These are phyloP conservation scores for Labrus mixtus DNA, from an alignment of 2,113 vertebrate genomes.

Conservation along the genomic window DNA sequence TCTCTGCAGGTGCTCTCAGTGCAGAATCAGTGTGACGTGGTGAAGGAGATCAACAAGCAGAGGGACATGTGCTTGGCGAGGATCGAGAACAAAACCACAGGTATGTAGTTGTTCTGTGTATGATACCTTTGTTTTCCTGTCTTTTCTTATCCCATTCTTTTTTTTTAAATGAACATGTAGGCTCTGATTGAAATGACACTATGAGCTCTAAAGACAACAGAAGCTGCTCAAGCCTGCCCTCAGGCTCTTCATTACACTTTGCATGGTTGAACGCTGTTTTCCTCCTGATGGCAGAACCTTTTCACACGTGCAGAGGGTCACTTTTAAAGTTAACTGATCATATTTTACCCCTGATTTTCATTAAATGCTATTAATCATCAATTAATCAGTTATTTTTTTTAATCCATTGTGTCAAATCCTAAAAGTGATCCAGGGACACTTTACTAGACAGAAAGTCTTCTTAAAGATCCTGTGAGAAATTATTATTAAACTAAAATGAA, in stretches of 20 bases:
- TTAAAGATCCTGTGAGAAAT: no score
- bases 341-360: not conserved
- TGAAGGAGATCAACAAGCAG: slow-evolving; percentile 67
- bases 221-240: slow-evolving; percentile 18
- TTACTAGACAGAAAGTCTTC: no score
- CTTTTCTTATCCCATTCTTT: not conserved
- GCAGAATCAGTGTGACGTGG: slow-evolving; percentile 73
- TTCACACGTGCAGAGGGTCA: slow-evolving; percentile 3
- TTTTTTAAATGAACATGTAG: slow-evolving; percentile 1
- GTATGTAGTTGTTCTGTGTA: slow-evolving; percentile 47
- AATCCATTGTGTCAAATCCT: no score
- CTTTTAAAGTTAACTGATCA: not conserved
- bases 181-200: slow-evolving; percentile 22
- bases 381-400: no score
- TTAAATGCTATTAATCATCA: no score
- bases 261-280: slow-evolving; percentile 48
- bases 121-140: not conserved
- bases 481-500: no score
- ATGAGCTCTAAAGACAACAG: slow-evolving; percentile 51
- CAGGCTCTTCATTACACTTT: slow-evolving; percentile 23
- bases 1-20: slow-evolving; percentile 60
- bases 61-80: slow-evolving; percentile 61
- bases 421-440: no score
- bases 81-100: slow-evolving; percentile 73
- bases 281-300: slow-evolving; percentile 5